Conservation (phyloP, 2,888 invertebrate genomes). For the Cantharis rufa region DNA sequence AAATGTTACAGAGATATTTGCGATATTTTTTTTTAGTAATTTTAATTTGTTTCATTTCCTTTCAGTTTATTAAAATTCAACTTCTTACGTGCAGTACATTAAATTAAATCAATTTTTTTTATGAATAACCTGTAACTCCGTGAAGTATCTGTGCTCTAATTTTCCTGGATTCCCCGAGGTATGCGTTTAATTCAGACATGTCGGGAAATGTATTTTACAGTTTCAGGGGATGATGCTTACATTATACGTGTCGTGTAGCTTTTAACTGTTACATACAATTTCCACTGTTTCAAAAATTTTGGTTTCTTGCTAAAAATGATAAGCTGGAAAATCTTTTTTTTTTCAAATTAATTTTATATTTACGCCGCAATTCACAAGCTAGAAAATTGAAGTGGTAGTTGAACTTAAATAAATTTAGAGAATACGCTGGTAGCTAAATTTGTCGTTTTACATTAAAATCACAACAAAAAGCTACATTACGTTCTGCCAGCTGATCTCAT, state of each 20-base stretch:
- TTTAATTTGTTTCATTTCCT: not conserved
- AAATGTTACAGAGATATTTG: not conserved
- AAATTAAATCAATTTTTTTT: not conserved
- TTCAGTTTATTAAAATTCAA: not conserved
- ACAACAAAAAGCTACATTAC: no score
- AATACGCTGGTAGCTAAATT: no score
- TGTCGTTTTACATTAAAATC: no score
- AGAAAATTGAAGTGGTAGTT: no score
- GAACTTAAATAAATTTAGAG: no score
- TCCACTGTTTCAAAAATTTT: conserved; percentile 11
- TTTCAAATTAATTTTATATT: no score
- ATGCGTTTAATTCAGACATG: conserved; percentile 21
- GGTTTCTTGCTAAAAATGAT: not conserved
- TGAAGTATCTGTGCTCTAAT: conserved; percentile 16
- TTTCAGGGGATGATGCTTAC: conserved; percentile 10
- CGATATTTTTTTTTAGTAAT: not conserved
- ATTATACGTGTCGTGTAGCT: conserved; percentile 10
- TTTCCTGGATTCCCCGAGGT: conserved; percentile 14
- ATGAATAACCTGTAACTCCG: conserved; percentile 5
- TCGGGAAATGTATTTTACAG: conserved; percentile 16
- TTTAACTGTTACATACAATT: conserved; percentile 9
- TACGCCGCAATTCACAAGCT: no score
- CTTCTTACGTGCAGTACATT: not conserved
- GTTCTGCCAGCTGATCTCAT: no score
- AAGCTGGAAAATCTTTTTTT: no score